phyloP scores from a whole-genome alignment of 2,888 invertebrate genomes.

The Mythimna lalbum region DNA sequence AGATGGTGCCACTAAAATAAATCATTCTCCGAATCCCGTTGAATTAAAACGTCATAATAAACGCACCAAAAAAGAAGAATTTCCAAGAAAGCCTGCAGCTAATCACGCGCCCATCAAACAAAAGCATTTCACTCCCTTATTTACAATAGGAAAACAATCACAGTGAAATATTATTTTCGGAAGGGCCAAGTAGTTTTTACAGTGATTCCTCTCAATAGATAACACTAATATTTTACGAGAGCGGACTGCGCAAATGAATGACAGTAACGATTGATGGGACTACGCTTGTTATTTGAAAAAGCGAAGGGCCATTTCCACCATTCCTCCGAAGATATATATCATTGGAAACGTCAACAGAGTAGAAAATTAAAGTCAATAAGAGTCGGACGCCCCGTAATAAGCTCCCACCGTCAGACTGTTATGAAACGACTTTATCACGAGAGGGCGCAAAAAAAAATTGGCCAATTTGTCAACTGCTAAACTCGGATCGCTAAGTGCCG shows the following conservation, averaged over 20 bases:
- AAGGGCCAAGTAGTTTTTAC: slow-evolving; percentile 83
- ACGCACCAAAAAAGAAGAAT: slow-evolving; percentile 36
- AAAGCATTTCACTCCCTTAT: slow-evolving; percentile 83
- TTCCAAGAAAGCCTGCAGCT: slow-evolving; percentile 69
- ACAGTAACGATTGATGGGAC: slow-evolving; percentile 86
- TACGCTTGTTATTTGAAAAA: slow-evolving; percentile 90
- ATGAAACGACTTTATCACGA: slow-evolving; percentile 81
- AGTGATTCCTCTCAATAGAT: slow-evolving; percentile 85
- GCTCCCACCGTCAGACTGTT: slow-evolving; percentile 77
- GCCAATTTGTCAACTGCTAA: slow-evolving; percentile 86
- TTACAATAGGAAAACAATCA: slow-evolving; percentile 89
- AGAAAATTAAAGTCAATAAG: slow-evolving; percentile 90
- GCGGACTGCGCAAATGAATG: slow-evolving; percentile 87
- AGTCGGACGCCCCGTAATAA: slow-evolving; percentile 81
- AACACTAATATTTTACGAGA: slow-evolving; percentile 87
- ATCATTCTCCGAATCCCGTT: slow-evolving; percentile 23
- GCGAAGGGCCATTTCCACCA: slow-evolving; percentile 86
- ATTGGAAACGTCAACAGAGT: slow-evolving; percentile 88
- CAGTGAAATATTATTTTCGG: slow-evolving; percentile 85
- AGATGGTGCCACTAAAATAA: background rate
- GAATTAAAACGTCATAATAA: slow-evolving; percentile 57
- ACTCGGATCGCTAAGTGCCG: slow-evolving; percentile 80
- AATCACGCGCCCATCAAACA: slow-evolving; percentile 79
- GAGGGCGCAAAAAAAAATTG: slow-evolving; percentile 81
- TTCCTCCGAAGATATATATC: slow-evolving; percentile 86